Conservation (phyloP, 2,888 invertebrate genomes). For the Parasteatoda lunata region DNA sequence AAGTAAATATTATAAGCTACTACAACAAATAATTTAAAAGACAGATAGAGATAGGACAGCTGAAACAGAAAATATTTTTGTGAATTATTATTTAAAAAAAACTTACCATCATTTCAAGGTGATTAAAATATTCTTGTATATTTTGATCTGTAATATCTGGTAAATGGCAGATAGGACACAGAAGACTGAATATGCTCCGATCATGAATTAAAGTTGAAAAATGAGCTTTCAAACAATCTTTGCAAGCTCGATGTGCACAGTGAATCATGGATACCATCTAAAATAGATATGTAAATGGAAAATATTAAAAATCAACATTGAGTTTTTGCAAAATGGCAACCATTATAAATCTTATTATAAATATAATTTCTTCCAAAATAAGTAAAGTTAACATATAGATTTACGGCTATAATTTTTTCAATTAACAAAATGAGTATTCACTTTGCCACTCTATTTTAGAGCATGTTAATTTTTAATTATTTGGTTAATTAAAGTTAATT, state of each 20-base stretch:
- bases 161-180: conserved; percentile 92
- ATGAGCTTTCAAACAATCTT: conserved; percentile 90
- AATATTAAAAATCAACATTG: not conserved
- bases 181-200: conserved; percentile 89
- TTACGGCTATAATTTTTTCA: no score
- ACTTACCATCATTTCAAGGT: conserved; percentile 78
- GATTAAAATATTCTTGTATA: conserved; percentile 69
- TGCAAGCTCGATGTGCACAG: conserved; percentile 91
- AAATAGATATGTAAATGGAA: not conserved
- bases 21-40: no score
- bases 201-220: conserved; percentile 93
- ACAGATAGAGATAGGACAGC: no score
- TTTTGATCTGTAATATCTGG: conserved; percentile 80
- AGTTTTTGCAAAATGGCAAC: not conserved
- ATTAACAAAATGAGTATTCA: no score
- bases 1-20: no score
- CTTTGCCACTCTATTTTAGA: no score
- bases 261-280: conserved; percentile 93
- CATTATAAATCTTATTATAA: no score
- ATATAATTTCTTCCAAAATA: no score
- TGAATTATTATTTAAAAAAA: not conserved
- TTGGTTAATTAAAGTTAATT: no score
- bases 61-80: no score
- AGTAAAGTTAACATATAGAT: no score
- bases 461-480: no score